Percentiles rank a stretch among this genome's conserved stretches.
phyloP scores from a whole-genome alignment of 92 coral and sea anemone genomes.

The Phymanthus crucifer region DNA sequence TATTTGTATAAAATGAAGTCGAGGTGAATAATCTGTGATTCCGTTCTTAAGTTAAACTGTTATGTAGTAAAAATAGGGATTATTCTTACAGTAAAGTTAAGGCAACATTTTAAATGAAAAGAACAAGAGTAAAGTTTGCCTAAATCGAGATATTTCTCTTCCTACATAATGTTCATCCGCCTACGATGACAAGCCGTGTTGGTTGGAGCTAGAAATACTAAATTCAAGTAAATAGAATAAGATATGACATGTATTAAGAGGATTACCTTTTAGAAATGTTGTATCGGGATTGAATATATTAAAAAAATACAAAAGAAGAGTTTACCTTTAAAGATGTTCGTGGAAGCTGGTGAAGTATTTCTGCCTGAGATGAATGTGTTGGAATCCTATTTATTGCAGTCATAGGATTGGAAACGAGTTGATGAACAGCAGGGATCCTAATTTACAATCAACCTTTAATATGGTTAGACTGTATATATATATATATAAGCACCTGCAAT shows the following conservation, averaged over 20 bases:
- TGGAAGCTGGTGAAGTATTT: neutral
- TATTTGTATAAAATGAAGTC: neutral
- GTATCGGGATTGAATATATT: too few species aligned
- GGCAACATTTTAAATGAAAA: neutral
- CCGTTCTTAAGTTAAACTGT: neutral
- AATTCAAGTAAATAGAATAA: neutral
- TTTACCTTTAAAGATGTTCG: neutral
- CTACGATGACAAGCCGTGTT: neutral
- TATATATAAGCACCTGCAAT: neutral
- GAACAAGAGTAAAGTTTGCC: too few species aligned
- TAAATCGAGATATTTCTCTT: neutral
- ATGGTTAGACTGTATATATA: constrained; percentile 4
- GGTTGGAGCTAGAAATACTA: too few species aligned
- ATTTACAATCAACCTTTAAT: constrained; percentile 16
- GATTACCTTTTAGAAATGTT: too few species aligned
- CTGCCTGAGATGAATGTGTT: neutral
- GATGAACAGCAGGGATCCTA: constrained; percentile 8
- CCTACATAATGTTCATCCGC: neutral
- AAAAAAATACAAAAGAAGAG: neutral
- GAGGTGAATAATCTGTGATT: neutral
- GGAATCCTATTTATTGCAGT: constrained; percentile 7
- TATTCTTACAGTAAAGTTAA: neutral
- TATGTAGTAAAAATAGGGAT: neutral
- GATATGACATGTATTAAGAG: neutral
- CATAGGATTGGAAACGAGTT: constrained; percentile 1